Evolutionary conservation across 2,888 invertebrate genomes (phyloP), one percentile per base, ranked within the genome.

Genomic region (Tachina lurida): DNA sequence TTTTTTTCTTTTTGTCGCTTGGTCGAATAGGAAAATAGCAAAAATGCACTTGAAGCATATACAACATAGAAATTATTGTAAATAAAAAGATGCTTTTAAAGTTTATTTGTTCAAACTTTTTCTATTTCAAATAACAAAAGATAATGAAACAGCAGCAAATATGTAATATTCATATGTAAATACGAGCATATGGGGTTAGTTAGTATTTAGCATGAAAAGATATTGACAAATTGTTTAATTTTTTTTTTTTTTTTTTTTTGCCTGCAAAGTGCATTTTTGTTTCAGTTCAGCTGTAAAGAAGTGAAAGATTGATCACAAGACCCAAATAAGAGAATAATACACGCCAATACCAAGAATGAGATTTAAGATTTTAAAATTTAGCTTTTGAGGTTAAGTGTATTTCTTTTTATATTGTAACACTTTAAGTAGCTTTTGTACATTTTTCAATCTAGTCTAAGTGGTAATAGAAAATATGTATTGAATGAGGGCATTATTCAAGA

Each of bases 231-330:
- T 79, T 31, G 31, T 31, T 3, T 31, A 31, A 7, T 31, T 79
- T 54, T 45, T 49, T 79, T 43, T 31, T 3, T 31, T 4, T 31
- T 31, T 79, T 54, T 45, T 49, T 79, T 43, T 39, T 45, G 17
- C 31, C 31, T 71, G 43, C 17, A 9, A 63, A 63, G 52, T 79
- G 62, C 13, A 39, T 19, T 71, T 71, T 45, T 79, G 39, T 71
- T 63, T 52, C 45, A 45, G 17, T 63, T 63, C n/a, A n/a, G 45
- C 31, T 19, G 22, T 47, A n/a, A 31, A 45, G 31, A 63, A 54
- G 22, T 41, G 17, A 71, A 79, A 39, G 62, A 79, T 71, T 79
- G 62, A 79, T 71, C 71, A 56, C 47, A 71, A 54, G n/a, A 62
- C 62, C 54, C 39, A 17, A 31, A 45, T 22, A 49, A 39, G 41